These are phyloP conservation scores for Noctua janthina DNA, from an alignment of 2,888 invertebrate species.

Conservation along the genomic window DNA sequence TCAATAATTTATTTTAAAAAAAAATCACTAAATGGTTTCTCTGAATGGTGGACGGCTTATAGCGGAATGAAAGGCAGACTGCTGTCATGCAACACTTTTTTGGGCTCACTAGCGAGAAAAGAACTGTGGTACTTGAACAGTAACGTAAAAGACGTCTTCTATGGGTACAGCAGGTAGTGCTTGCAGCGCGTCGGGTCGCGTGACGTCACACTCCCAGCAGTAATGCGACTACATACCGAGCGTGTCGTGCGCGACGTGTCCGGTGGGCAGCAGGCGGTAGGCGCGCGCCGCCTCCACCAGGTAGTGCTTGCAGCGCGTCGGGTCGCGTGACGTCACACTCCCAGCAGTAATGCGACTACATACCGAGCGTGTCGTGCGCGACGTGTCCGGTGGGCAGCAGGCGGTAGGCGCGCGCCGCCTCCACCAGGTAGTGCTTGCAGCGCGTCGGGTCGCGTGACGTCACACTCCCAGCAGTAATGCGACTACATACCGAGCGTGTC, in stretches of 20 bases:
- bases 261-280: constrained; percentile 94
- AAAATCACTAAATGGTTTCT: neutral
- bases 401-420: constrained; percentile 91
- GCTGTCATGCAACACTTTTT: neutral
- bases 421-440: constrained; percentile 94
- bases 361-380: constrained; percentile 82
- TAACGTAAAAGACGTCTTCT: neutral
- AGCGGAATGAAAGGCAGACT: neutral
- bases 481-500: constrained; percentile 72
- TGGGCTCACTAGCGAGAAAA: neutral
- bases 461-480: constrained; percentile 3
- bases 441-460: constrained; percentile 76
- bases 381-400: constrained; percentile 93
- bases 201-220: constrained; percentile 4
- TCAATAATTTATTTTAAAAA: neutral
- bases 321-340: neutral
- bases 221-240: constrained; percentile 70
- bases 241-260: constrained; percentile 89
- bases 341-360: neutral
- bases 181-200: constrained; percentile 90
- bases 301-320: constrained; percentile 91
- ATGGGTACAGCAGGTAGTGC: constrained; percentile 68
- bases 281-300: constrained; percentile 90
- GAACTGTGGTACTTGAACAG: neutral
- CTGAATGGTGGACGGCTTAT: no score